Evolutionary conservation across 2,113 vertebrate species (phyloP).

Genomic region (Athene noctua): DNA sequence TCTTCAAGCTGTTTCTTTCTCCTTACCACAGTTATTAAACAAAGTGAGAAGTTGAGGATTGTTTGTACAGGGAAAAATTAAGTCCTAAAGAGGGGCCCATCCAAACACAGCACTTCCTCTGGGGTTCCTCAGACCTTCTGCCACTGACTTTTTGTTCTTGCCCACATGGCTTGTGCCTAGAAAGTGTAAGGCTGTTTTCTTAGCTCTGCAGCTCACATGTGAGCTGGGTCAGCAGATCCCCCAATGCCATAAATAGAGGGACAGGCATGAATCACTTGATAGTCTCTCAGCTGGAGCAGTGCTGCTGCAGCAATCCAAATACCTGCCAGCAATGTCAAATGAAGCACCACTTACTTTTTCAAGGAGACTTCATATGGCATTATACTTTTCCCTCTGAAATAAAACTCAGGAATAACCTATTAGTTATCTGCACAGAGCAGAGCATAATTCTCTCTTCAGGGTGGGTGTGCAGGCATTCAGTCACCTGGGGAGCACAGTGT

Average conservation of each 20-base stretch:
- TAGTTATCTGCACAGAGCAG: not conserved
- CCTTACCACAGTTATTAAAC: not conserved
- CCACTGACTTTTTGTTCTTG: not conserved
- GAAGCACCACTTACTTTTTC: not conserved
- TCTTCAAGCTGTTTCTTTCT: not conserved
- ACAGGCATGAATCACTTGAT: rapidly evolving
- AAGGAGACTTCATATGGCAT: not conserved
- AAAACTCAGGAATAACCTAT: not conserved
- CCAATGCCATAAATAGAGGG: not conserved
- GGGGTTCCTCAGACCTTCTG: not conserved
- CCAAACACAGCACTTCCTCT: rapidly evolving
- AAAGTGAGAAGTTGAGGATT: not conserved
- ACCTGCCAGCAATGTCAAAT: not conserved
- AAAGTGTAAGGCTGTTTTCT: not conserved
- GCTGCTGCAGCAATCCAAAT: not conserved
- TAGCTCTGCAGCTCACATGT: not conserved
- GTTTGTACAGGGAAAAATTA: not conserved
- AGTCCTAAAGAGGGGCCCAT: not conserved
- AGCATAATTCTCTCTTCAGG: not conserved
- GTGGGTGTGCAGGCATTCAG: not conserved
- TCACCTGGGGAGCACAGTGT: not conserved
- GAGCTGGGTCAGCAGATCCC: not conserved
- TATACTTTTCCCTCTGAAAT: not conserved
- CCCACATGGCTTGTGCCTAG: not conserved
- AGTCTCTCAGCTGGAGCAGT: not conserved